phyloP scores from a whole-genome alignment of 64 coral and sea anemone species.

The Montipora efflorescens region DNA sequence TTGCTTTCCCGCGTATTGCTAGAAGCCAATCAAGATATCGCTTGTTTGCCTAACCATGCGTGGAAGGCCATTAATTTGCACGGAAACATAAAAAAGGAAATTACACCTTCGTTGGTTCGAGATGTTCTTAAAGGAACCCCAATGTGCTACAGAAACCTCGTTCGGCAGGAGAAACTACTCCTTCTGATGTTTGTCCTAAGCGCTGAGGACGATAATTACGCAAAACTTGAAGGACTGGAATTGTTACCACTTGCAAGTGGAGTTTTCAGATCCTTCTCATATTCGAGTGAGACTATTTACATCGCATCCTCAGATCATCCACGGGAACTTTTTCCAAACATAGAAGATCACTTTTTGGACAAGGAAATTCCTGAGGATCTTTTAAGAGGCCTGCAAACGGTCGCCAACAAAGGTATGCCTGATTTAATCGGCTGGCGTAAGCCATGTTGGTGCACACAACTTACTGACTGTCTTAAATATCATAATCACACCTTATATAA shows the following conservation, averaged over 20 bases:
- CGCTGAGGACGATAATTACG: constrained; percentile 23
- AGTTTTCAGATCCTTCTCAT: neutral
- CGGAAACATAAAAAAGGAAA: neutral
- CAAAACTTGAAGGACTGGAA: constrained; percentile 52
- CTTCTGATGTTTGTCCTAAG: constrained; percentile 68
- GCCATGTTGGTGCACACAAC: neutral
- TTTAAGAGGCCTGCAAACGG: neutral
- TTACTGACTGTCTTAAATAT: no score
- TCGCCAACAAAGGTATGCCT: neutral
- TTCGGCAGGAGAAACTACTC: constrained; percentile 40
- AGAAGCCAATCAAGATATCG: constrained; percentile 55
- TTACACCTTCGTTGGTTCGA: constrained; percentile 54
- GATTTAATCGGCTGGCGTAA: neutral
- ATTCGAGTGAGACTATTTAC: neutral
- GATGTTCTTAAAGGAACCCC: constrained; percentile 26
- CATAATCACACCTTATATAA: no score
- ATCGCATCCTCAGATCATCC: constrained; percentile 38
- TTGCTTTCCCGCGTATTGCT: constrained; percentile 45
- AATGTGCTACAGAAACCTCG: constrained; percentile 15
- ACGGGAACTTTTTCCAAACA: constrained; percentile 16
- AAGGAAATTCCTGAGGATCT: neutral
- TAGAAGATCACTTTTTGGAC: constrained; percentile 29
- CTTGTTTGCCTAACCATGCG: constrained; percentile 65
- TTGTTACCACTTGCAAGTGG: constrained; percentile 3
- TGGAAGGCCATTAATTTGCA: constrained; percentile 28